Evolutionary conservation across 2,888 invertebrate species (phyloP), one percentile per base, ranked within the genome.

Genomic region (Troides oblongomaculatus): DNA sequence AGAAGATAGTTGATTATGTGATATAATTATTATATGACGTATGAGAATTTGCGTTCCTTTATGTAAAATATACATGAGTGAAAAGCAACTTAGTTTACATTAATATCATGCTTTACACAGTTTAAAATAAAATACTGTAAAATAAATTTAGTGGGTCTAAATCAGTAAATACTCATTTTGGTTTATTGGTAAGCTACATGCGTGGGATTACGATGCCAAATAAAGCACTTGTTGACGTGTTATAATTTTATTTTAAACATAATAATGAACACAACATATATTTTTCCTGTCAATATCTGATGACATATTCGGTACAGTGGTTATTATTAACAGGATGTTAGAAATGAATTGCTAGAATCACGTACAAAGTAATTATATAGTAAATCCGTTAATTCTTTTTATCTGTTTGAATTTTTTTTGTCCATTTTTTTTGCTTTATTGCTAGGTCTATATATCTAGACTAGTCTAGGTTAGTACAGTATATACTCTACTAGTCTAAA

Each of bases 181-280:
- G 18, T n/a, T n/a, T 53, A 5, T 53, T 53, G 18, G 18, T 53
- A 53, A 18, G 53, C 53, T 53, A 18, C 8, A 7, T 53, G 53
- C 53, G 53, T 53, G 53, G 53, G 53, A n/a, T 18, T 53, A n/a
- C 2, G 7, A 8, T n/a, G n/a, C 53, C 53, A 53, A 53, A 53
- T n/a, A n/a, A 53, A 53, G 53, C 53, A 53, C 53, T 53, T 53
- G 53, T 53, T 53, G 53, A 53, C 53, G n/a, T 53, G 53, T 53
- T 53, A n/a, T 53, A n/a, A n/a, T 18, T n/a, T 53, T n/a, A 53
- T n/a, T 53, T n/a, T 53, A n/a, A 53, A 12, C n/a, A 53, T 53
- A 46, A 46, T 46, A 14, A 46, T 46, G 10, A 6, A 8, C 53
- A 6, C 50, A 18, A n/a, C n/a, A 53, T 18, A 53, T 53, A 46